Conservation (phyloP, 2,888 invertebrate species). For the Cetonia aurata region DNA sequence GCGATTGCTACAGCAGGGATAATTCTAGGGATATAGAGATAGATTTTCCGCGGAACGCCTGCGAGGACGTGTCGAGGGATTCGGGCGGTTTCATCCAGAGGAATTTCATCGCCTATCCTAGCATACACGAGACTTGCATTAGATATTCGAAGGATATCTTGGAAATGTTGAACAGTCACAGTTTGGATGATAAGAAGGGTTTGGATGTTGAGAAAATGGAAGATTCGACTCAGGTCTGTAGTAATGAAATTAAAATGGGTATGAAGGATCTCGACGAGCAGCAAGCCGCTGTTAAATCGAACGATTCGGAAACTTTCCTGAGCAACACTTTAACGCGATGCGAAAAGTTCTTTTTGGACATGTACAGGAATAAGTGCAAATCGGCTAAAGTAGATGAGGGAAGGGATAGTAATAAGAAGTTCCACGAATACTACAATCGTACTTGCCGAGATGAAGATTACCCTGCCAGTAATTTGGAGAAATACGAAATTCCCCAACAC, state of each 20-base stretch:
- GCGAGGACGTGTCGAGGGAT: slow-evolving; percentile 18
- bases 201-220: not conserved
- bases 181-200: slow-evolving; percentile 4
- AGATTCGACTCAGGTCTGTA: not conserved
- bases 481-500: not conserved
- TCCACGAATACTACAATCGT: not conserved
- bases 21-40: slow-evolving; percentile 11
- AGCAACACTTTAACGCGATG: slow-evolving; percentile 18
- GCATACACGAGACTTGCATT: slow-evolving; percentile 41
- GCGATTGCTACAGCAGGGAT: slow-evolving; percentile 1
- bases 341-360: slow-evolving; percentile 20
- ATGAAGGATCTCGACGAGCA: not conserved
- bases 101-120: slow-evolving; percentile 17
- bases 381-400: too few relatives aligned
- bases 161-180: slow-evolving; percentile 39
- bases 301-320: not conserved
- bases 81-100: slow-evolving; percentile 6
- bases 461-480: not conserved
- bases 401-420: slow-evolving; percentile 1
- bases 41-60: slow-evolving; percentile 31
- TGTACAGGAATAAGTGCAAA: slow-evolving; percentile 18
- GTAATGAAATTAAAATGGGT: not conserved
- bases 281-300: too few relatives aligned
- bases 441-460: not conserved
- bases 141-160: slow-evolving; percentile 42